These are phyloP conservation scores for Holothuria scabra DNA, from an alignment of 53 echinoderm and acorn worm genomes.

Conservation along the genomic window DNA sequence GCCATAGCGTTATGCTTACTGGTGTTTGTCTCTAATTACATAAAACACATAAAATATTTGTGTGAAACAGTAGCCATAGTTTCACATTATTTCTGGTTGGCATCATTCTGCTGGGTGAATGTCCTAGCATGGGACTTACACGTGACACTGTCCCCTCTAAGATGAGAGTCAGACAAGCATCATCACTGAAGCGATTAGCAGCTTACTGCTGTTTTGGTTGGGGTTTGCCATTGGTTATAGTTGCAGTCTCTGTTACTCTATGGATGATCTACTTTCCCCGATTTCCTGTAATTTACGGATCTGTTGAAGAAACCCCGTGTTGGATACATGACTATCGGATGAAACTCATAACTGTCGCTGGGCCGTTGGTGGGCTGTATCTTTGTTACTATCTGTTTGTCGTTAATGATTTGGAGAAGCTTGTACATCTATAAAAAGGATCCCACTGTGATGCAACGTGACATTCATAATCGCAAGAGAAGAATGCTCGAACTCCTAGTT, in stretches of 20 bases:
- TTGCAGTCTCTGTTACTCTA: not conserved
- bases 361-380: not conserved
- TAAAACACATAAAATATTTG: not conserved
- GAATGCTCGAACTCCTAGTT: too few species aligned
- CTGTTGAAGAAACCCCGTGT: not conserved
- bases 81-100: conserved; percentile 2
- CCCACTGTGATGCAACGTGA: not conserved
- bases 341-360: not conserved
- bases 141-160: conserved; percentile 24
- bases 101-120: conserved; percentile 12
- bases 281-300: not conserved
- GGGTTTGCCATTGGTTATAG: not conserved
- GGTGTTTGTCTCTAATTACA: not conserved
- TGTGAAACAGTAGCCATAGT: not conserved
- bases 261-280: not conserved
- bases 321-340: not conserved
- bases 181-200: not conserved
- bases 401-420: not conserved
- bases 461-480: too few species aligned
- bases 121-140: conserved; percentile 17
- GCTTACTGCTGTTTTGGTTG: not conserved
- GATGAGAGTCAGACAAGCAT: not conserved
- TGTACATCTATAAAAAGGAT: not conserved
- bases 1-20: not conserved
- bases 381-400: not conserved